phyloP scores from a whole-genome alignment of 2,888 invertebrate genomes.

The Netelia fuscicornis region DNA sequence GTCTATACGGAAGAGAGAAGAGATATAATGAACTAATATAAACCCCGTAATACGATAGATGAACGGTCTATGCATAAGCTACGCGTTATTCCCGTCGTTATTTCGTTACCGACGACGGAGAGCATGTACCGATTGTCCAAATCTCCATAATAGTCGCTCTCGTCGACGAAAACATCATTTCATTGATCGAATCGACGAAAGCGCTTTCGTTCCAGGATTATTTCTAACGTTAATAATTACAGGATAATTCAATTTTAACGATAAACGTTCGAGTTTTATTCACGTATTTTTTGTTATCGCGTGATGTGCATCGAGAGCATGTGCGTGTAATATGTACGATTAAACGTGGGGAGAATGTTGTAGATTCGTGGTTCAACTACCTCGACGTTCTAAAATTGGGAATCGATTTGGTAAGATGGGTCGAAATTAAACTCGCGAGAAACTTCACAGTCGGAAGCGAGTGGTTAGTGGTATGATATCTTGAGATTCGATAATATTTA shows the following conservation, averaged over 20 bases:
- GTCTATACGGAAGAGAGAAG: slow-evolving; percentile 4
- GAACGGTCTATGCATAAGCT: slow-evolving; percentile 47
- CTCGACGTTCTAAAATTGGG: slow-evolving; percentile 51
- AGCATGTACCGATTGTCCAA: background rate
- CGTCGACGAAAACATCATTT: no score
- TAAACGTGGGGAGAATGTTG: slow-evolving; percentile 3
- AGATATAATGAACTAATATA: slow-evolving; percentile 58
- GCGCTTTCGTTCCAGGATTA: no score
- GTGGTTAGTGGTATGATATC: background rate
- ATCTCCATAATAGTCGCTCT: slow-evolving; percentile 13
- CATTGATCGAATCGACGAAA: no score
- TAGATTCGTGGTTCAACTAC: slow-evolving; percentile 47
- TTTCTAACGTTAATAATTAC: no score
- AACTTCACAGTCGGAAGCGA: slow-evolving; percentile 16
- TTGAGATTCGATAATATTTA: slow-evolving; percentile 35
- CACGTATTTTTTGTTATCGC: background rate
- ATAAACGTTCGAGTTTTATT: background rate
- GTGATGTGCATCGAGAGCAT: slow-evolving; percentile 19
- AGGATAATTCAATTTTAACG: no score
- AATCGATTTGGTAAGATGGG: slow-evolving; percentile 40
- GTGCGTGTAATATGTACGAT: background rate
- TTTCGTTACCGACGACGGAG: background rate
- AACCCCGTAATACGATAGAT: slow-evolving; percentile 58
- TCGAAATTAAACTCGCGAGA: slow-evolving; percentile 46
- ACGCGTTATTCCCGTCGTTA: slow-evolving; percentile 38